Evolutionary conservation across 1,140 invertebrate species (phyloP).

Genomic region (Camponotus vicinus): DNA sequence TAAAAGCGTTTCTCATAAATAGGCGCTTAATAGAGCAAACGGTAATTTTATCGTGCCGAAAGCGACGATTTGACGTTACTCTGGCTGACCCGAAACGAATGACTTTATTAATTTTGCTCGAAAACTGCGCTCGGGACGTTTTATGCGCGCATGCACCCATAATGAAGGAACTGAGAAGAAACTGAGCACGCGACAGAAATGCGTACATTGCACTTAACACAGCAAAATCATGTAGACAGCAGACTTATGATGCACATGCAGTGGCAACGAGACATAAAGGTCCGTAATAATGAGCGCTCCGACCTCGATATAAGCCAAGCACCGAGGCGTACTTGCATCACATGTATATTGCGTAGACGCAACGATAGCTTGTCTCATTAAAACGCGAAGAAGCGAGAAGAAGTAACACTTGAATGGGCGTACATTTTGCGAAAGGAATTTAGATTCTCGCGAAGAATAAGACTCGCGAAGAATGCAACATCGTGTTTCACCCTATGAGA

Average conservation of each 20-base stretch:
- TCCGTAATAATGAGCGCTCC: conserved; percentile 80
- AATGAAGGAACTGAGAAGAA: conserved; percentile 54
- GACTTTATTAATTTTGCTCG: conserved; percentile 11
- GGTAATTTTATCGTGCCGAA: conserved; percentile 19
- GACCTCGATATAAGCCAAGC: conserved; percentile 82
- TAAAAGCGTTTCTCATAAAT: conserved; percentile 30
- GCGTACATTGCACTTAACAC: conserved; percentile 76
- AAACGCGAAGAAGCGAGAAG: conserved; percentile 68
- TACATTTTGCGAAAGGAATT: conserved; percentile 29
- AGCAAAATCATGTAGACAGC: conserved; percentile 75
- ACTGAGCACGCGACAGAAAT: conserved; percentile 64
- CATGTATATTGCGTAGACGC: conserved; percentile 74
- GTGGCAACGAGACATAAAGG: conserved; percentile 77
- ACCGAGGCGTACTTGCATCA: conserved; percentile 70
- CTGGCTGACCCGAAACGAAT: conserved; percentile 6
- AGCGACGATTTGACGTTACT: conserved; percentile 8
- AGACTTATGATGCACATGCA: conserved; percentile 39
- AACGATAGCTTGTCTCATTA: conserved; percentile 61
- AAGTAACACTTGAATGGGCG: conserved; percentile 36
- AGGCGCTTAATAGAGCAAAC: conserved; percentile 40
- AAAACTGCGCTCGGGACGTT: not conserved
- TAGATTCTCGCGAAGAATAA: conserved; percentile 24
- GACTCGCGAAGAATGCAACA: conserved; percentile 1
- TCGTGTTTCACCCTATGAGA: not conserved
- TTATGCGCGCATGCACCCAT: not conserved